These are phyloP conservation scores for Dioctria linearis DNA, from an alignment of 2,888 invertebrate species.

Conservation along the genomic window DNA sequence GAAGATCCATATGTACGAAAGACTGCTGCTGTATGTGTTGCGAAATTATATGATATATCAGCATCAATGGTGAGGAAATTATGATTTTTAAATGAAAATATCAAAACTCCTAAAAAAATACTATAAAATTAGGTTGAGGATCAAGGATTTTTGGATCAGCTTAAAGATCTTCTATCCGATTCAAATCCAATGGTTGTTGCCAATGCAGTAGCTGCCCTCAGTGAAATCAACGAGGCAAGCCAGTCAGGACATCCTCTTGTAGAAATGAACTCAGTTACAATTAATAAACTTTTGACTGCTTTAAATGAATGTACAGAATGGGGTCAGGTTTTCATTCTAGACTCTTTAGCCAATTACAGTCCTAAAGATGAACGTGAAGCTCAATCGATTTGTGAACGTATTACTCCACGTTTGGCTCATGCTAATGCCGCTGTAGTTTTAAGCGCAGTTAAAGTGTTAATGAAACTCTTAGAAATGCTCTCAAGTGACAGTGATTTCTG, in stretches of 20 bases:
- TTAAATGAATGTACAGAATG: conserved; percentile 99
- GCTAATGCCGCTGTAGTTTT: conserved; percentile 99
- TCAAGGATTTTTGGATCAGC: conserved; percentile 96
- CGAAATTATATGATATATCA: conserved; percentile 97
- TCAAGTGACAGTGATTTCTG: conserved; percentile 95
- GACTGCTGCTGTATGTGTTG: conserved; percentile 99
- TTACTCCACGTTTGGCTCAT: conserved; percentile 97
- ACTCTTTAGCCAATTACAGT: conserved; percentile 96
- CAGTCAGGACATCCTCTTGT: conserved; percentile 95
- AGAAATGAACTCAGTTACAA: conserved; percentile 96
- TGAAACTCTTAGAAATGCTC: conserved; percentile 99
- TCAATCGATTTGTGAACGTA: conserved; percentile 97
- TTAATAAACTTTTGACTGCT: conserved; percentile 97
- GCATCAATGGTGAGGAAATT: conserved; percentile 76
- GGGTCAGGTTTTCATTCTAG: conserved; percentile 99
- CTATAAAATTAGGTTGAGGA: conserved; percentile 66
- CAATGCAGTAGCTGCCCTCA: conserved; percentile 98
- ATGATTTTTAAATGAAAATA: too few species aligned
- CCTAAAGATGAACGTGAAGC: conserved; percentile 98
- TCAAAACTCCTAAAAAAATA: too few species aligned
- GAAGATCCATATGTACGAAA: conserved; percentile 98
- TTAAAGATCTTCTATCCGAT: conserved; percentile 97
- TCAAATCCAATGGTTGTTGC: conserved; percentile 99
- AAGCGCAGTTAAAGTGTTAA: conserved; percentile 96
- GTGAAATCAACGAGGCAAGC: conserved; percentile 98